Evolutionary conservation across 2,797 vertebrate genomes (phyloP).

Genomic region (Paguma larvata): DNA sequence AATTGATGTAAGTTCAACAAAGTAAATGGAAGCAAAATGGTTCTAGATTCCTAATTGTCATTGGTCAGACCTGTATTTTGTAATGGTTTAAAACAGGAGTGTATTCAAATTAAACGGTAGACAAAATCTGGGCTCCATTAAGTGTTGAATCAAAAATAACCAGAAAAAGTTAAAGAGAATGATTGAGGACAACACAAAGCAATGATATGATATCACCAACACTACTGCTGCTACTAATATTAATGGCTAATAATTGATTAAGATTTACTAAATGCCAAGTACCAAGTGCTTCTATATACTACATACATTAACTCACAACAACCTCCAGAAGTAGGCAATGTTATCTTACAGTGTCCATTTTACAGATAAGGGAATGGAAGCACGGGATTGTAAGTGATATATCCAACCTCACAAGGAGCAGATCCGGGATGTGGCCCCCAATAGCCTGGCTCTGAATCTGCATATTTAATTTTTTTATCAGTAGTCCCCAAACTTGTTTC

Average conservation of each 20-base stretch:
- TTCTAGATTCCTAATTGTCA: not conserved
- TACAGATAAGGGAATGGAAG: not conserved
- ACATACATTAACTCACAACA: not conserved
- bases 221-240: not conserved
- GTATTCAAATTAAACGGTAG: not conserved
- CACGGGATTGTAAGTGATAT: not conserved
- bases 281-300: not conserved
- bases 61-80: not conserved
- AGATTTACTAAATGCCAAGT: not conserved
- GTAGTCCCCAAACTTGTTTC: not conserved
- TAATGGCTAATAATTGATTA: not conserved
- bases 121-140: not conserved
- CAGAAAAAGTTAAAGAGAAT: not conserved
- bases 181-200: not conserved
- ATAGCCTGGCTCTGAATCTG: not conserved
- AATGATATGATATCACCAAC: not conserved
- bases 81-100: not conserved
- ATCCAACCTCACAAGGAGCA: not conserved
- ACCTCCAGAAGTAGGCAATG: not conserved
- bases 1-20: constrained; percentile 40
- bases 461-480: not conserved
- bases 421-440: not conserved
- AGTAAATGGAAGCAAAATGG: not conserved
- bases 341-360: not conserved
- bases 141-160: not conserved